Conservation (phyloP, 1,140 invertebrate genomes). For the Pentalonia nigronervosa region DNA sequence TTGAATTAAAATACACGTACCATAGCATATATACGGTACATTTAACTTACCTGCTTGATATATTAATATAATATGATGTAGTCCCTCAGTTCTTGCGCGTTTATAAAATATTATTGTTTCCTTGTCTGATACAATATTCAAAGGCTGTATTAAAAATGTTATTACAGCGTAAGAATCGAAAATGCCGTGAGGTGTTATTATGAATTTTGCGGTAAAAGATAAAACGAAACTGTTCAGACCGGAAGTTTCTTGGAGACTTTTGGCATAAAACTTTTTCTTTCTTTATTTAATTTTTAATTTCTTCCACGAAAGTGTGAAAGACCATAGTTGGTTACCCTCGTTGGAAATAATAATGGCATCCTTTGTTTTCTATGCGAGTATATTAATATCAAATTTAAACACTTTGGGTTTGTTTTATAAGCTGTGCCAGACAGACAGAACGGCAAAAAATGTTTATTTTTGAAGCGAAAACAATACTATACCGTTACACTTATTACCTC, state of each 20-base stretch:
- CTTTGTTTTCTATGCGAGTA: background rate
- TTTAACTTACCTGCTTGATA: background rate
- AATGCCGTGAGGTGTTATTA: background rate
- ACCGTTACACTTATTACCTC: background rate
- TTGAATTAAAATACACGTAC: background rate
- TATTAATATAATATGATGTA: background rate
- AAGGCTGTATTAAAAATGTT: background rate
- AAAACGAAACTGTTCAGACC: background rate
- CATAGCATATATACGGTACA: background rate
- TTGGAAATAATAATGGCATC: background rate
- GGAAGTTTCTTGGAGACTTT: slow-evolving; percentile 15
- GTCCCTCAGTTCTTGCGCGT: background rate
- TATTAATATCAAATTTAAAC: slow-evolving; percentile 25
- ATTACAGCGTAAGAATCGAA: background rate
- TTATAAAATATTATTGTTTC: background rate
- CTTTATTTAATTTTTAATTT: slow-evolving; percentile 48
- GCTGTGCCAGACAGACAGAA: background rate
- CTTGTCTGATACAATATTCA: background rate
- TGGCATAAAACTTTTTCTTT: slow-evolving; percentile 13
- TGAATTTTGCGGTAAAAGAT: slow-evolving; percentile 22
- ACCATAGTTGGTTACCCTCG: background rate
- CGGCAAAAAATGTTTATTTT: background rate
- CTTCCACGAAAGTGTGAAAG: background rate
- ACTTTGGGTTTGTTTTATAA: slow-evolving; percentile 6
- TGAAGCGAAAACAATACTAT: background rate